Conservation (phyloP, 2,113 vertebrate species). For the Otocyon megalotis region DNA sequence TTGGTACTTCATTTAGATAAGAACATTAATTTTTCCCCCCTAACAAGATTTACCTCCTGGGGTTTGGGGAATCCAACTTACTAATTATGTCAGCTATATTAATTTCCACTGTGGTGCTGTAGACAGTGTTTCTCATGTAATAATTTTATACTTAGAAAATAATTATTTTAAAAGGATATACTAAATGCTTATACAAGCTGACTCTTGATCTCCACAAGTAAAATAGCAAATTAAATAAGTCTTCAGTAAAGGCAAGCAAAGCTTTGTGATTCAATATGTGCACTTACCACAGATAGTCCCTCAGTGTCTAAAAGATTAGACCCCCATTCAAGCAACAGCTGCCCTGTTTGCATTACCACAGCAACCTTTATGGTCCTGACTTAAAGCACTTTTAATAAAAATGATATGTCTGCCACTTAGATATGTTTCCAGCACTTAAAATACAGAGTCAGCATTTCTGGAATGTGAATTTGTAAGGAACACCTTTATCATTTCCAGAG, state of each 20-base stretch:
- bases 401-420: background rate
- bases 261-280: slow-evolving; percentile 61
- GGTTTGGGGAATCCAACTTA: background rate
- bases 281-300: background rate
- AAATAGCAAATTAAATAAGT: background rate
- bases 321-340: background rate
- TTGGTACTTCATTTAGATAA: background rate
- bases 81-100: background rate
- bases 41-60: background rate
- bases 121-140: background rate
- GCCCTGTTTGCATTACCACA: background rate
- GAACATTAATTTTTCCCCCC: background rate
- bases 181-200: background rate
- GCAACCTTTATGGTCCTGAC: background rate
- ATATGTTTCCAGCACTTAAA: background rate
- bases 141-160: background rate
- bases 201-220: background rate
- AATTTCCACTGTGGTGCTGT: background rate
- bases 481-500: background rate
- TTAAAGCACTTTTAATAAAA: slow-evolving; percentile 11
- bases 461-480: background rate
- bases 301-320: background rate
- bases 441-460: slow-evolving; percentile 12
- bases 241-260: slow-evolving; percentile 58
- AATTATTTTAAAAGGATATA: background rate